Evolutionary conservation across 2,113 vertebrate genomes (phyloP), one percentile per base, ranked within the genome.

Genomic region (Cynoglossus semilaevis): DNA sequence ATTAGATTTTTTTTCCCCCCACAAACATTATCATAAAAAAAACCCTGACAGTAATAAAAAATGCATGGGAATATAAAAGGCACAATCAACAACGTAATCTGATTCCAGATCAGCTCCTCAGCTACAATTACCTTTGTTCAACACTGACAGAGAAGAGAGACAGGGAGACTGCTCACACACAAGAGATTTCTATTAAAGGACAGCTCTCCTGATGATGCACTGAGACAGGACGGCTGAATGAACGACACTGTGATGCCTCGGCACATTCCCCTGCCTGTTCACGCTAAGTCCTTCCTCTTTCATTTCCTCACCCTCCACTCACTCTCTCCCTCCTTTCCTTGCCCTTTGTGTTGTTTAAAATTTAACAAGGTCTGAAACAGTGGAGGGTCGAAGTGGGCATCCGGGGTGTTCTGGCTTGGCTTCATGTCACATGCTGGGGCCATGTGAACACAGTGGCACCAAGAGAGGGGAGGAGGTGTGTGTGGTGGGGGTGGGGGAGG

Each of bases 301-400:
- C 63, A 72, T 63, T 58, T 68, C 61, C 51, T 43, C 55, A 63
- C 72, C 63, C 15, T 11, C 53, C 15, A 2, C 29, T 10, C 51
- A 46, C 64, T 15, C 17, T 54, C 52, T 14, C 49, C 34, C 49
- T 19, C 58, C 50, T 63, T 60, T 67, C 64, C 77, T 69, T 74
- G 74, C 66, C 74, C 74, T 89, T 90, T 87, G 83, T 88, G 88
- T 89, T 75, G 85, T 88, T 87, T 84, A 80, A 91, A 87, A 83
- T 87, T 85, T 87, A 90, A 91, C 87, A 85, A 90, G 84, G 84
- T 74, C 82, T 87, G 82, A 75, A 88, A 89, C 83, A 85, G 81
- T 70, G 80, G 80, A 88, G 83, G 83, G 85, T 77, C 75, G 83
- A 83, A 82, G 74, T 54, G 69, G 87, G 86, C 84, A 86, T 90